phyloP scores from a whole-genome alignment of 2,797 vertebrate genomes.

The Pseudotriccus pelzelni region DNA sequence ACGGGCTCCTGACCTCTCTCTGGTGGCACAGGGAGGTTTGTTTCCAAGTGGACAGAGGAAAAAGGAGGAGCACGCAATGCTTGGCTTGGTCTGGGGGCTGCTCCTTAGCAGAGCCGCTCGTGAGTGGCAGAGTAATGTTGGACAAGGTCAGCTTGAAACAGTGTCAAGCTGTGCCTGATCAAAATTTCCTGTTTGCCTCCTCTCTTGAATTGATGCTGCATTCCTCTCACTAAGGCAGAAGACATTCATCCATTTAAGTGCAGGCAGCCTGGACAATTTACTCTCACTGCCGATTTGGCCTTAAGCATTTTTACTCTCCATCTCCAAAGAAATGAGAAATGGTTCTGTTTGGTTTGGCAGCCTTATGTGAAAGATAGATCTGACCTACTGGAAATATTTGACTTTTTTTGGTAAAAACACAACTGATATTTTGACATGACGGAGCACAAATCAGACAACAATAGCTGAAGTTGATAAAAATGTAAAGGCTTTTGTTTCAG shows the following conservation, averaged over 20 bases:
- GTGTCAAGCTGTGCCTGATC: neutral
- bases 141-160: neutral
- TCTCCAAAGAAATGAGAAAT: constrained; percentile 53
- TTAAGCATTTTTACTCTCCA: constrained; percentile 26
- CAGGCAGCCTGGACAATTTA: constrained; percentile 28
- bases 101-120: neutral
- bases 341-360: constrained; percentile 29
- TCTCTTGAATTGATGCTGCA: neutral
- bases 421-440: constrained; percentile 28
- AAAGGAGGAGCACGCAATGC: neutral
- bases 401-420: constrained; percentile 35
- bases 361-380: constrained; percentile 47
- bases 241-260: constrained; percentile 41
- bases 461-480: constrained; percentile 46
- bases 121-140: neutral
- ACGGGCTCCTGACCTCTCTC: neutral
- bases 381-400: constrained; percentile 58
- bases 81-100: neutral
- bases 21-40: neutral
- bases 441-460: constrained; percentile 42
- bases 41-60: accelerated
- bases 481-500: constrained; percentile 64
- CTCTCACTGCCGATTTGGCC: constrained; percentile 19
- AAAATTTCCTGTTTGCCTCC: neutral
- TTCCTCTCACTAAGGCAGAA: constrained; percentile 11